Evolutionary conservation across 2,797 vertebrate genomes (phyloP), one percentile per base, ranked within the genome.

Genomic region (Aldrovandia affinis): DNA sequence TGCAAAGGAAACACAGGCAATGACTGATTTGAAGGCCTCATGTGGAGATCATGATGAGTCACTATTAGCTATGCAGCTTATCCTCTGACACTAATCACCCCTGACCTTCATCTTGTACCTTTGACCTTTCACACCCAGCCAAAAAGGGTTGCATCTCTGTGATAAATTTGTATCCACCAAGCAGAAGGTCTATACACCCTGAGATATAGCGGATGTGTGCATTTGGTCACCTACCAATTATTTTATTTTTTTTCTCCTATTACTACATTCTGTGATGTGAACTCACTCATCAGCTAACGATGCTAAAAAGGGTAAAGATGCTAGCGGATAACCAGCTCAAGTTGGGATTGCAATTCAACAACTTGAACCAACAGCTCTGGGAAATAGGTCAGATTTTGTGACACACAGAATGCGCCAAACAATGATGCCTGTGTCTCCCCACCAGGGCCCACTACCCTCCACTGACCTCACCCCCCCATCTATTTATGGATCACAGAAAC

Each of bases 401-500:
- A 70, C 30, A 5, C 39, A 1, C 73, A 77, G 42, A 44, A 44
- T 44, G 30, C 73, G n/a, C 12, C 42, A n/a, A 70, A 22, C 2
- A 39, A 22, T 39, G 3, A 22, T 36, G 4, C 2, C 15, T 39
- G 15, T 47, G 15, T 73, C 20, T 9, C 10, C 22, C 39, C 42
- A 12, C 25, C 39, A 77, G 73, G 73, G 73, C 39, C 39, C 1
- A 28, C 73, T 77, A 25, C 47, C 30, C 22, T 1, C 73, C 73
- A 57, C 22, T 44, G 73, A 47, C 42, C 73, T 77, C 3, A 47
- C n/a, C 73, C 42, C 8, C 22, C 47, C 50, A 84, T 83, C 87
- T 87, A 88, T 90, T 90, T 90, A 65, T 86, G 83, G 85, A 75
- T 20, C n/a, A 84, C 15, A 33, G 39, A 75, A 78, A 22, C 22